Base-by-base conservation (phyloP, 2,113 vertebrate species). In the Ciconia boyciana region DNA sequence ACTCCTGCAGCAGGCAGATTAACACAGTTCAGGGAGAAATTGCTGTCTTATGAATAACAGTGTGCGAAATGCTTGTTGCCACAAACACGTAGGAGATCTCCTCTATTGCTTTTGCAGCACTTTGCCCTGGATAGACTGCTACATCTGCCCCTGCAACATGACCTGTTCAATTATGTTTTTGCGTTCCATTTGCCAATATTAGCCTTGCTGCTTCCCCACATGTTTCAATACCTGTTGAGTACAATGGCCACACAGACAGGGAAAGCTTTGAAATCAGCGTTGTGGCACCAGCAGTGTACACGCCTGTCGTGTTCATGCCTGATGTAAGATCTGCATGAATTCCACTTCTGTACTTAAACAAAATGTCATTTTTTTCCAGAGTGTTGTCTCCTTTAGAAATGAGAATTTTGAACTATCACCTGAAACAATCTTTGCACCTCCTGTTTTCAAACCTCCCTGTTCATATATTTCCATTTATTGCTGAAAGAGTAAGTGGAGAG, bases 381-480 rank as follows among this genome's bases (percentile, higher is more conserved):
- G 10, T 48, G 11, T 52, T 62, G 15, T 51, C 52, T 83, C 32
- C 25, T 46, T 70, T 65, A 62, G 69, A 91, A 85, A 60, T 14
- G 13, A 84, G 71, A 69, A 81, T 70, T 69, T 78, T 64, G 48
- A 93, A 46, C 66, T 60, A 51, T 49, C 57, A 46, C 68, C 60
- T 76, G 36, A 83, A 90, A 72, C n/a, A 76, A 60, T 46, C 31
- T 44, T 75, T 78, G 34, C 48, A 81, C 10, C n/a, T 83, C 64
- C n/a, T 60, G 46, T 89, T 92, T 87, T 61, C 61, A 87, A 52
- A 85, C 26, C 22, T 69, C 58, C 58, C 51, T 22, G 25, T 62
- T 78, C 64, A n/a, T 93, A 22, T 61, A 92, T 70, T 66, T 77
- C 76, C 48, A 60, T 83, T 92, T 96, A 65, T 36, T 96, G 78